phyloP scores from a whole-genome alignment of 2,888 invertebrate species.

The Neoascia interrupta region DNA sequence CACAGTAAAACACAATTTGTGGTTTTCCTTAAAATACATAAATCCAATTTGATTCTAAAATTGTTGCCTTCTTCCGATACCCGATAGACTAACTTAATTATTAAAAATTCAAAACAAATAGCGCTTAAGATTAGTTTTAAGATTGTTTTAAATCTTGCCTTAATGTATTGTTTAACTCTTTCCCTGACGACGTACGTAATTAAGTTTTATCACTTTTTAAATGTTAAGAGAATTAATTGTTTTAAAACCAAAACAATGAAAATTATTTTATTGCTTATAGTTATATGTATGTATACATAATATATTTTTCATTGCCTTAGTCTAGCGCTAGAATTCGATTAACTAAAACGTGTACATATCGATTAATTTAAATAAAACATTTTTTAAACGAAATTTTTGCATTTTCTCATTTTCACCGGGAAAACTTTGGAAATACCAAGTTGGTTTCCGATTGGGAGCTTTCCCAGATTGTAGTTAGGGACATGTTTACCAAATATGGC shows the following conservation, averaged over 20 bases:
- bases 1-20: background rate
- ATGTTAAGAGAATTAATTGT: constrained; percentile 37
- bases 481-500: too few relatives aligned
- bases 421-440: background rate
- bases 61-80: constrained; percentile 15
- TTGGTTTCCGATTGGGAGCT: too few relatives aligned
- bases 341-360: constrained; percentile 50
- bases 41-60: constrained; percentile 2
- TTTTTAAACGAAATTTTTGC: constrained; percentile 27
- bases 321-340: constrained; percentile 36
- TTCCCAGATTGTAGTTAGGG: too few relatives aligned
- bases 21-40: too few relatives aligned
- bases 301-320: constrained; percentile 32
- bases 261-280: too few relatives aligned
- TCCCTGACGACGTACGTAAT: constrained; percentile 25
- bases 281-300: constrained; percentile 45
- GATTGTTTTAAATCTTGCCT: constrained; percentile 77
- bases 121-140: constrained; percentile 69
- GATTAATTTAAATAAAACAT: constrained; percentile 65
- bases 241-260: constrained; percentile 33
- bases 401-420: too few relatives aligned
- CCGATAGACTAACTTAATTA: constrained; percentile 52
- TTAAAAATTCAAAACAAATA: constrained; percentile 37
- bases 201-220: constrained; percentile 39
- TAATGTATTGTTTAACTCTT: constrained; percentile 70